Conservation (phyloP, 2,113 vertebrate species). For the Neoarius graeffei region DNA sequence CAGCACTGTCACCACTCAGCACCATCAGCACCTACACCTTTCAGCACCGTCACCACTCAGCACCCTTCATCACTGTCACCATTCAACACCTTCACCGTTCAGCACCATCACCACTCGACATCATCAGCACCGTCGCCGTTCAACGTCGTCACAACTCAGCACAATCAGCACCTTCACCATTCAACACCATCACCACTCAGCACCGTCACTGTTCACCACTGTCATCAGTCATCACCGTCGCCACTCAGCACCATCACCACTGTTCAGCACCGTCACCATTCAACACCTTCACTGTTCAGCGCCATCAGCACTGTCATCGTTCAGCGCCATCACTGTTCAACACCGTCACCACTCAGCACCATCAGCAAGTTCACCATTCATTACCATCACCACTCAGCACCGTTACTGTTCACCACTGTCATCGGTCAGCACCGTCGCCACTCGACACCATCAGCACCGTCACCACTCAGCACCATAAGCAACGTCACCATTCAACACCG, state of each 20-base stretch:
- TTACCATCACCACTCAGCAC: neutral
- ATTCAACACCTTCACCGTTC: neutral
- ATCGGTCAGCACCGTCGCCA: neutral
- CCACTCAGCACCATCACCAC: neutral
- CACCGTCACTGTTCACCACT: too few relatives aligned
- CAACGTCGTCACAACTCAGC: neutral
- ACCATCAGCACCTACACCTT: neutral
- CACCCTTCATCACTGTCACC: neutral
- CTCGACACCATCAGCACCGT: neutral
- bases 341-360: neutral
- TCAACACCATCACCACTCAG: too few relatives aligned
- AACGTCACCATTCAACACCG: neutral
- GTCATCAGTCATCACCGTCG: neutral
- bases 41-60: neutral
- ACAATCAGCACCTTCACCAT: neutral
- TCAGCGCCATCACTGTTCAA: neutral
- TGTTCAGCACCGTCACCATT: neutral
- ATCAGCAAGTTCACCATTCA: too few relatives aligned
- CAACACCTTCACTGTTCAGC: neutral
- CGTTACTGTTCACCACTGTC: too few relatives aligned
- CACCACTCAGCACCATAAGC: neutral
- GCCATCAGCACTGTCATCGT: neutral
- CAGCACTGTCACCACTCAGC: neutral
- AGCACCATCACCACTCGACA: neutral
- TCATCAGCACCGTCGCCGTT: neutral